Percentiles rank a stretch among this genome's conserved stretches.
Evolutionary conservation across 2,888 invertebrate species (phyloP).

Genomic region (Cremastinae sp.): DNA sequence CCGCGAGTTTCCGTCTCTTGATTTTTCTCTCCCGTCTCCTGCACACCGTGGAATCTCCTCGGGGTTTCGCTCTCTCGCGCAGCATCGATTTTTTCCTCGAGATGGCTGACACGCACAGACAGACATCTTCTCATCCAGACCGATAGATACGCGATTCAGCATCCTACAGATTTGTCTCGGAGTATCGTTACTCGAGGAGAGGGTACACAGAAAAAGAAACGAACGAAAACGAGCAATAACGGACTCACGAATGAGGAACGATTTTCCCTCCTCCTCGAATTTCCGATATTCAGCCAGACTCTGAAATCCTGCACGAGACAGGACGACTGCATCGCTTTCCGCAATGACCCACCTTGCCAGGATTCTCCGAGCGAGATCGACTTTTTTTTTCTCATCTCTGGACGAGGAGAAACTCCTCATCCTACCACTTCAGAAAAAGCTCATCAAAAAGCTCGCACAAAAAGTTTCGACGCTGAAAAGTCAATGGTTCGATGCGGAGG

Average conservation of each 20-base stretch:
- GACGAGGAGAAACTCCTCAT: too few species aligned
- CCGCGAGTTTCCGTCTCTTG: not conserved
- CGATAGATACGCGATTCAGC: too few species aligned
- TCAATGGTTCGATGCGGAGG: too few species aligned
- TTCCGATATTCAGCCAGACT: conserved; percentile 39
- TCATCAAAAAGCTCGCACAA: too few species aligned
- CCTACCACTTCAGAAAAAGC: too few species aligned
- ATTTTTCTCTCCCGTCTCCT: not conserved
- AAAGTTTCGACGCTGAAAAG: too few species aligned
- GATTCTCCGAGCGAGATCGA: conserved; percentile 30
- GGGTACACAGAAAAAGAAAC: too few species aligned
- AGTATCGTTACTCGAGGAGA: too few species aligned
- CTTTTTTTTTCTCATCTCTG: not conserved
- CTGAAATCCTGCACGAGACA: conserved; percentile 46
- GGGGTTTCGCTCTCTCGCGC: conserved; percentile 5
- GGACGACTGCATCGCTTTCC: conserved; percentile 68
- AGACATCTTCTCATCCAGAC: too few species aligned
- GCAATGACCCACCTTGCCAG: conserved; percentile 67
- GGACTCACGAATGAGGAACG: too few species aligned
- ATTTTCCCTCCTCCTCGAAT: conserved; percentile 39
- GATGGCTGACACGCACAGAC: conserved; percentile 5
- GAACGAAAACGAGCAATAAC: conserved; percentile 43
- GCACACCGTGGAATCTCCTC: conserved; percentile 5
- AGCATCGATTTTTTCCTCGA: conserved; percentile 32
- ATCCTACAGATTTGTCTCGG: too few species aligned